A percentile compares a stretch with the other conserved stretches of the same genome.
Evolutionary conservation across 2,113 vertebrate genomes (phyloP).

Genomic region (Vimba vimba): DNA sequence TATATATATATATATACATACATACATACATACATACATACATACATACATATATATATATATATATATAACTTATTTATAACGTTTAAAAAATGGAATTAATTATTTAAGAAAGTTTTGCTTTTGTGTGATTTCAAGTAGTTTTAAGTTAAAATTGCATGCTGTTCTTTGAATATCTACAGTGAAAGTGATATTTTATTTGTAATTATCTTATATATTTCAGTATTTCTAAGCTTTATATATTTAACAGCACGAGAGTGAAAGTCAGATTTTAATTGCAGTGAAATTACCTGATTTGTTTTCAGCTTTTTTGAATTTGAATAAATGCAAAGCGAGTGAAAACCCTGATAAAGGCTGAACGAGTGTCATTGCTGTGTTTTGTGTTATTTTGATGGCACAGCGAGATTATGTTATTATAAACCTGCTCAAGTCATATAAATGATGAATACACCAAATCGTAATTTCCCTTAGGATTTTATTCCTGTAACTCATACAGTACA

Average conservation of each 20-base stretch:
- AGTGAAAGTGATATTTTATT: neutral
- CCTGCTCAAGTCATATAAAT: neutral
- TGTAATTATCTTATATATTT: neutral
- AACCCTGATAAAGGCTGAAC: conserved; percentile 1
- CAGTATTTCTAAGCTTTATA: neutral
- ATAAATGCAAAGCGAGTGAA: conserved; percentile 39
- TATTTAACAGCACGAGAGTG: neutral
- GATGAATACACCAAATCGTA: neutral
- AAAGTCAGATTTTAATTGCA: conserved; percentile 5
- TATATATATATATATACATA: too few relatives aligned
- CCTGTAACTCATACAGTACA: too few relatives aligned
- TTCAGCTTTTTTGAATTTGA: neutral
- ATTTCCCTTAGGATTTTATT: neutral
- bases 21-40: too few relatives aligned
- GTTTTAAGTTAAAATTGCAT: neutral
- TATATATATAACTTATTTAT: neutral
- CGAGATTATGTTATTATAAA: neutral
- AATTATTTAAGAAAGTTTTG: neutral
- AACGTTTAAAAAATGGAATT: neutral
- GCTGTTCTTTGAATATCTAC: neutral
- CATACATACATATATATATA: too few relatives aligned
- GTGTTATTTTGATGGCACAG: neutral
- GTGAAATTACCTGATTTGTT: conserved; percentile 1
- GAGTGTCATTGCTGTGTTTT: neutral
- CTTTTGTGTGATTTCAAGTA: neutral